Conservation (phyloP, 2,113 vertebrate species). For the Crotophaga sulcirostris region DNA sequence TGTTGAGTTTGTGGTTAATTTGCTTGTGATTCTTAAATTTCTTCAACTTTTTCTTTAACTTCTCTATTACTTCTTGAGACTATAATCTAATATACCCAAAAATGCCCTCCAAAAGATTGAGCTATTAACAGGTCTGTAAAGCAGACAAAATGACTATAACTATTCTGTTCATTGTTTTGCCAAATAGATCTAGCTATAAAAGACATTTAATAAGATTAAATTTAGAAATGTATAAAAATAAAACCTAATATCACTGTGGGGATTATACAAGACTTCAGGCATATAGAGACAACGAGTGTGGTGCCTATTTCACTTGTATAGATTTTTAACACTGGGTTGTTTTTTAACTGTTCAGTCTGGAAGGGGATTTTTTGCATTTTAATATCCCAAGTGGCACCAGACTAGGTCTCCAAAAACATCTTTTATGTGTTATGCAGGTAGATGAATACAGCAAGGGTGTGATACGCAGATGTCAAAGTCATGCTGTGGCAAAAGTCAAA, state of each 20-base stretch:
- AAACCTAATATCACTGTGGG: not conserved
- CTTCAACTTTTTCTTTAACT: not conserved
- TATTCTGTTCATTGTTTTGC: not conserved
- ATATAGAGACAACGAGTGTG: not conserved
- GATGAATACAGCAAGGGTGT: not conserved
- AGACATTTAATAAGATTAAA: not conserved
- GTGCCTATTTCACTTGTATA: not conserved
- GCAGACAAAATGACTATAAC: not conserved
- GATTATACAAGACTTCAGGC: not conserved
- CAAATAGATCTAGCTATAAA: not conserved
- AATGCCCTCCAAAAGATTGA: not conserved
- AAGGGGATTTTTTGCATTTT: not conserved
- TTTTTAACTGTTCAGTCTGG: not conserved
- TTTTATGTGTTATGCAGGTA: not conserved
- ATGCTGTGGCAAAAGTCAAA: not conserved
- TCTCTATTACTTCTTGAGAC: not conserved
- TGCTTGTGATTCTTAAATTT: not conserved
- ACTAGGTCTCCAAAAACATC: not conserved
- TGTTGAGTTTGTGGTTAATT: not conserved
- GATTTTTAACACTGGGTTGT: not conserved
- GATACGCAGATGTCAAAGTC: rapidly evolving
- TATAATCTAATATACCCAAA: not conserved
- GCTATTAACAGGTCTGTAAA: not conserved
- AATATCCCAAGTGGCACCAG: not conserved
- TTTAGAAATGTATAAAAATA: not conserved